phyloP scores from a whole-genome alignment of 2,888 invertebrate species.

The Synergus laeviventris region DNA sequence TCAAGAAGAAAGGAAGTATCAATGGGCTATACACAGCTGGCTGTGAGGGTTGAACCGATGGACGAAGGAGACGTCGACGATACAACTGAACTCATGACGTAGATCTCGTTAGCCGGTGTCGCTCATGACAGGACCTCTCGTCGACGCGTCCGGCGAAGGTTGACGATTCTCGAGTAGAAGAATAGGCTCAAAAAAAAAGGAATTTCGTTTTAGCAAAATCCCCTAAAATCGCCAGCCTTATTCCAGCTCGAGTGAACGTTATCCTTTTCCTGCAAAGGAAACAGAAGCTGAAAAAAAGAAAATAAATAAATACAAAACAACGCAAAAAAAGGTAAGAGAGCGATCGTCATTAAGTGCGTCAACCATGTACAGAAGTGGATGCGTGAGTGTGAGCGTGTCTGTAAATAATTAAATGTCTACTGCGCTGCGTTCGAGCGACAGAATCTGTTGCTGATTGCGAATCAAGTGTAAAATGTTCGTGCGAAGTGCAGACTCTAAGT shows the following conservation, averaged over 20 bases:
- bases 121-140: conserved; percentile 54
- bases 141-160: conserved; percentile 50
- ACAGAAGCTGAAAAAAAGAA: conserved; percentile 15
- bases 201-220: conserved; percentile 35
- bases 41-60: conserved; percentile 69
- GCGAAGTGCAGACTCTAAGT: conserved; percentile 32
- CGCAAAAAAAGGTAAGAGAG: neutral
- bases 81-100: conserved; percentile 72
- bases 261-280: neutral
- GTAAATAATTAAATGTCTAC: conserved; percentile 46
- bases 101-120: conserved; percentile 55
- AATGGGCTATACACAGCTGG: conserved; percentile 72
- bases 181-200: conserved; percentile 12
- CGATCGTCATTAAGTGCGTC: conserved; percentile 30
- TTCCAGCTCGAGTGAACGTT: conserved; percentile 22
- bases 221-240: neutral
- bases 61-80: conserved; percentile 72
- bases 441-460: neutral
- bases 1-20: conserved; percentile 68
- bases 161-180: conserved; percentile 34
- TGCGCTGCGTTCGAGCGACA: conserved; percentile 40
- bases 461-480: conserved; percentile 8
- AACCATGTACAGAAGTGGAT: conserved; percentile 41
- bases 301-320: neutral
- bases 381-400: conserved; percentile 52